A percentile compares a stretch with the other conserved stretches of the same genome.
Conservation (phyloP, 1,140 invertebrate species). For the Panagrolaimus sp. region DNA sequence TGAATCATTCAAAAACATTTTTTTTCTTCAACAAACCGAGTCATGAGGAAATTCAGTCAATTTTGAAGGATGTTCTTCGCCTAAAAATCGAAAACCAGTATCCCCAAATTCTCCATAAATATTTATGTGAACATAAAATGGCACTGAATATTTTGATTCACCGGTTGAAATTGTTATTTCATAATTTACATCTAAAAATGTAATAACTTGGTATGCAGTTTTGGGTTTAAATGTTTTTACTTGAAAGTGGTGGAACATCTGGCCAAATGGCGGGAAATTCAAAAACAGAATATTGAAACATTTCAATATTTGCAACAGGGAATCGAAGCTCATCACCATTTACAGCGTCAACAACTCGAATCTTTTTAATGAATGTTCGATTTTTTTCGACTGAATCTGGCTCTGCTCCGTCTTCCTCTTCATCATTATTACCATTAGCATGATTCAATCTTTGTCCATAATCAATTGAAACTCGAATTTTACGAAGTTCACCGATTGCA, state of each 20-base stretch:
- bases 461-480: constrained; percentile 19
- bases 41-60: neutral
- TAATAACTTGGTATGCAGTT: neutral
- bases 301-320: constrained; percentile 28
- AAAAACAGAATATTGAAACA: constrained; percentile 33
- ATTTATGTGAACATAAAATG: constrained; percentile 31
- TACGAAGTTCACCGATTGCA: constrained; percentile 19
- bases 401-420: neutral
- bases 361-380: neutral
- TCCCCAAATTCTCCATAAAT: constrained; percentile 36
- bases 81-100: constrained; percentile 25
- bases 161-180: constrained; percentile 32
- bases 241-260: constrained; percentile 36
- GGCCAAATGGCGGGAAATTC: constrained; percentile 45
- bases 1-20: too few species aligned
- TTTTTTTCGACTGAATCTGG: neutral
- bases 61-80: neutral
- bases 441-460: neutral
- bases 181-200: constrained; percentile 38
- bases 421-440: neutral
- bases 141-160: neutral
- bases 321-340: constrained; percentile 46
- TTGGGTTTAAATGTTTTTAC: constrained; percentile 2
- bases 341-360: constrained; percentile 31
- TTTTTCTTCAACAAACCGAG: neutral